phyloP scores from a whole-genome alignment of 1,140 invertebrate genomes.

The Brachionus plicatilis region DNA sequence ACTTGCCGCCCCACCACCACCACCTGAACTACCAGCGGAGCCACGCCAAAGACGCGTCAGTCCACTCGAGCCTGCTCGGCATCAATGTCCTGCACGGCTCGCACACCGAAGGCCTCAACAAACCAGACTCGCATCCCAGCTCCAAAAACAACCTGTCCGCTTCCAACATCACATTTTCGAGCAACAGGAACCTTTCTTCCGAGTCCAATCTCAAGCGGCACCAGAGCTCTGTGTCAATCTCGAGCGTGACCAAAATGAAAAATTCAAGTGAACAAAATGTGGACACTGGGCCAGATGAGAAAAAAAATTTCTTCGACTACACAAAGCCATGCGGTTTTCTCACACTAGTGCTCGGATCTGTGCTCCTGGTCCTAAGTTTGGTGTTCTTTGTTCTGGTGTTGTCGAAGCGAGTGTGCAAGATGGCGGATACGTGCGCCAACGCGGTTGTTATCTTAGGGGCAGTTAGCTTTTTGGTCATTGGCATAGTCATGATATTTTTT shows the following conservation, averaged over 20 bases:
- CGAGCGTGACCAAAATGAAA: neutral
- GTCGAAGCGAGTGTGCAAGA: neutral
- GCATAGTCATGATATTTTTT: slow-evolving; percentile 15
- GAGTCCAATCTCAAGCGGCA: neutral
- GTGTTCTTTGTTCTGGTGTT: neutral
- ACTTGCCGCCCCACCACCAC: slow-evolving; percentile 3
- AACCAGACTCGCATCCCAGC: neutral
- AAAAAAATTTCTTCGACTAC: slow-evolving; percentile 16
- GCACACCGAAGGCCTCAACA: neutral
- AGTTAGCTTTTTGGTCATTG: slow-evolving; percentile 10
- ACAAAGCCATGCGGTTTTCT: slow-evolving; percentile 20
- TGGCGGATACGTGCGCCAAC: neutral
- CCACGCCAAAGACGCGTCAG: neutral
- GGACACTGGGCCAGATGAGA: neutral
- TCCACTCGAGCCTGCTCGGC: neutral
- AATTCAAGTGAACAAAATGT: neutral
- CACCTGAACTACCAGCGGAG: neutral
- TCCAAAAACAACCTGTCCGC: neutral
- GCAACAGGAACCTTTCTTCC: neutral
- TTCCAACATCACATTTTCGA: neutral
- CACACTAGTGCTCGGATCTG: neutral
- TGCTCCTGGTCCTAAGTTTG: neutral
- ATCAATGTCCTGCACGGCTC: neutral
- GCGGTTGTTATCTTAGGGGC: neutral
- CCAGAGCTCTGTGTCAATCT: neutral